phyloP scores from a whole-genome alignment of 2,797 vertebrate species.

The Erpetoichthys calabaricus region DNA sequence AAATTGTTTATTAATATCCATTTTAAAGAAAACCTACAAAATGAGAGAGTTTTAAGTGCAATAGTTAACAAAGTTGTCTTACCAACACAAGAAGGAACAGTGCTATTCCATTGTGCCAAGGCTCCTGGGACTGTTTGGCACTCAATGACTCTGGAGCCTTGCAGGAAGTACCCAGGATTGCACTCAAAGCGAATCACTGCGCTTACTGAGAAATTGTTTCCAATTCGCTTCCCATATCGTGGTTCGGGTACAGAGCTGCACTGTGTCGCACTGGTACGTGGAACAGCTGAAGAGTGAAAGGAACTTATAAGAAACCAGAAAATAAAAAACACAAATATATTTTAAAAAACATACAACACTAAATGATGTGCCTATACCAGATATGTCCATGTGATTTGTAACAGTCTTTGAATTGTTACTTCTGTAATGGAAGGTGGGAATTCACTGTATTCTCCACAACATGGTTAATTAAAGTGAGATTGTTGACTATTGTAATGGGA shows the following conservation, averaged over 20 bases:
- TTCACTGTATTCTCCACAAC: too few relatives aligned
- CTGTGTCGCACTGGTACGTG: slow-evolving; percentile 69
- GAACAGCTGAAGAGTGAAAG: slow-evolving; percentile 44
- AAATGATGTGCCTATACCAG: too few relatives aligned
- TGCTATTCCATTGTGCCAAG: slow-evolving; percentile 72
- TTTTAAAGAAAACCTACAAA: too few relatives aligned
- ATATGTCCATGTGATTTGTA: too few relatives aligned
- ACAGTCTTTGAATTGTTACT: too few relatives aligned
- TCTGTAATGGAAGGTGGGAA: too few relatives aligned
- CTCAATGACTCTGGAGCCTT: slow-evolving; percentile 55
- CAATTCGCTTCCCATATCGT: slow-evolving; percentile 58
- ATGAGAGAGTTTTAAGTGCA: too few relatives aligned
- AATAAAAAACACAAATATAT: too few relatives aligned
- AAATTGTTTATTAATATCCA: too few relatives aligned
- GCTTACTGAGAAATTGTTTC: slow-evolving; percentile 65
- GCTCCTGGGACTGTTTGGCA: slow-evolving; percentile 68
- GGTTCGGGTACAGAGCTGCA: slow-evolving; percentile 78
- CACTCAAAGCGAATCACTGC: slow-evolving; percentile 67
- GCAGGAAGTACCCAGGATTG: slow-evolving; percentile 55
- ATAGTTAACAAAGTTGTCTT: slow-evolving; percentile 14
- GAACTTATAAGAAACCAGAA: not conserved
- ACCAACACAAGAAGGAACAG: slow-evolving; percentile 62
- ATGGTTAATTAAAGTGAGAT: too few relatives aligned
- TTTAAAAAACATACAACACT: too few relatives aligned
- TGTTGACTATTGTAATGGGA: too few relatives aligned